A percentile compares a stretch with the other conserved stretches of the same genome.
These are phyloP conservation scores for Thaleichthys pacificus DNA, from an alignment of 2,797 vertebrate genomes.

Conservation along the genomic window DNA sequence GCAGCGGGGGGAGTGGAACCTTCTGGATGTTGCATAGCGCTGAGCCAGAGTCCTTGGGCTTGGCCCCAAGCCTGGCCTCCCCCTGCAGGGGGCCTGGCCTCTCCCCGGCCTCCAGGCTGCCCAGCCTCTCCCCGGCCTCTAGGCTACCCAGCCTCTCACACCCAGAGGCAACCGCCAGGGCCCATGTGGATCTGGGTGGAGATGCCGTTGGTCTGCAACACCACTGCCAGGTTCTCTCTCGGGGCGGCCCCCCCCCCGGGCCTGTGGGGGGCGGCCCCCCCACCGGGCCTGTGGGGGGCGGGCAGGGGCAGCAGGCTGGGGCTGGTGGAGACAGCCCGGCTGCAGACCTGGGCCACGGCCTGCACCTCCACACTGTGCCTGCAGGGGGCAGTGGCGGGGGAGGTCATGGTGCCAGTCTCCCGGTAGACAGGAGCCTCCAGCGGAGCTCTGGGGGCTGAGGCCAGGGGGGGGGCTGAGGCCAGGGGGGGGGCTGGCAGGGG, in stretches of 20 bases:
- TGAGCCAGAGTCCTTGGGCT: constrained; percentile 57
- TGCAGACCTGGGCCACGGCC: constrained; percentile 82
- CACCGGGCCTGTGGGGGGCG: constrained; percentile 56
- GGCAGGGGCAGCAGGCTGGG: constrained; percentile 82
- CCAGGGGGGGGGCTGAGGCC: constrained; percentile 30
- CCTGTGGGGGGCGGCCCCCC: constrained; percentile 58
- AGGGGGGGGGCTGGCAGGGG: constrained; percentile 27
- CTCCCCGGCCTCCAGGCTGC: constrained; percentile 61
- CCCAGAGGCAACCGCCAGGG: too few species aligned
- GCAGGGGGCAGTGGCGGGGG: constrained; percentile 55
- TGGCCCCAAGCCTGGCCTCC: constrained; percentile 51
- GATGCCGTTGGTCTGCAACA: constrained; percentile 63
- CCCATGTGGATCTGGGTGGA: constrained; percentile 38
- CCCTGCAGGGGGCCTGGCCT: constrained; percentile 57
- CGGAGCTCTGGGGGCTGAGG: constrained; percentile 23
- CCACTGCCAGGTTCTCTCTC: constrained; percentile 77
- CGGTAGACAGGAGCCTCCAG: constrained; percentile 70
- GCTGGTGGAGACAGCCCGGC: constrained; percentile 87
- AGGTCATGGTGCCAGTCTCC: constrained; percentile 91
- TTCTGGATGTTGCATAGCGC: constrained; percentile 60
- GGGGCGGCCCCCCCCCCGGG: constrained; percentile 32
- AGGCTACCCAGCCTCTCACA: constrained; percentile 57
- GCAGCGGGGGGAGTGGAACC: constrained; percentile 18
- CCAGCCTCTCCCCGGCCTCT: constrained; percentile 64
- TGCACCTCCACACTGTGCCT: constrained; percentile 87